Base-by-base conservation (phyloP, 2,113 vertebrate species). In the Apus apus region DNA sequence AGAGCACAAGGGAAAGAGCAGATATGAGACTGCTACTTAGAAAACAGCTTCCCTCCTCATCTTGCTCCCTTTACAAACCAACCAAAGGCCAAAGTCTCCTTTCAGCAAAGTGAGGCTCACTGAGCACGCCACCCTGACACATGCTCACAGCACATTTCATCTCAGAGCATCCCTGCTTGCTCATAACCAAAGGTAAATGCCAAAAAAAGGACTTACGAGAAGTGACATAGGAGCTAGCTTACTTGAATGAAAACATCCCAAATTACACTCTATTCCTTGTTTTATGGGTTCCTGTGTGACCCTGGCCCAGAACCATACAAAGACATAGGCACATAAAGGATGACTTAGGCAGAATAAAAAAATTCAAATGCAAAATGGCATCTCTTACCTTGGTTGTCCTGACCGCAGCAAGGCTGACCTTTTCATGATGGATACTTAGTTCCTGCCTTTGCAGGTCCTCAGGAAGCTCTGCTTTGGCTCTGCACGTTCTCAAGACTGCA, bases 401-500 rank as follows among this genome's bases (percentile, higher is more conserved):
- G 65, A 71, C 48, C n/a, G 22, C 12, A 3, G 19, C 6, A 21
- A 93, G 40, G 40, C 23, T 61, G 57, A 83, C 27, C 36, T 72
- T 85, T 34, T 58, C 27, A 61, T 20, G 15, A 54, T 80, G 71
- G 25, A n/a, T 57, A 71, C 46, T 74, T 68, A 50, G 43, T 26
- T 68, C 61, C 34, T 10, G 8, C 29, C 15, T 89, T 94, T 54
- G 22, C 15, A 46, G 32, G 74, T 93, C 61, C 70, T 84, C 38
- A 60, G 51, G 57, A 60, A 86, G 46, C 68, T 96, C 58, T 88
- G 34, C n/a, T 67, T 90, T 85, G 54, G 23, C 56, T 88, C 64
- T 62, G 61, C 32, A 2, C 30, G 29, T 66, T 93, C 64, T 73
- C 16, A 51, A 16, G 14, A 76, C 32, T 1, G 1, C 0, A 0